Percentiles rank a stretch among this genome's conserved stretches.
These are phyloP conservation scores for Trididemnum miniatum DNA, from an alignment of 23 tunicate species.

Conservation along the genomic window DNA sequence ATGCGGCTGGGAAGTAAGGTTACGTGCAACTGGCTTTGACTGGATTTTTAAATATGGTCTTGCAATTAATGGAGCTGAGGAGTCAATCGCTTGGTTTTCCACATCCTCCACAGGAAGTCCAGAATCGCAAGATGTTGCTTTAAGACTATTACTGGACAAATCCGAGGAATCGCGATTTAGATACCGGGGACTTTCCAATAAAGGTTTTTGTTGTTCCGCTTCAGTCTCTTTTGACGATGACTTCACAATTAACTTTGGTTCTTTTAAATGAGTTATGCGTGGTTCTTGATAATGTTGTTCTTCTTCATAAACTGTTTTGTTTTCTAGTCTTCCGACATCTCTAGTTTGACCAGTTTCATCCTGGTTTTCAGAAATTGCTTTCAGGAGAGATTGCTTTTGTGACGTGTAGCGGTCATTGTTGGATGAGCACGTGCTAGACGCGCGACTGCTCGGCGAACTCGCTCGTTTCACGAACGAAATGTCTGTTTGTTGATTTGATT, in stretches of 20 bases:
- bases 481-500: too few relatives aligned
- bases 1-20: too few relatives aligned
- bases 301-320: too few relatives aligned
- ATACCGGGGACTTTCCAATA: neutral
- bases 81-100: constrained; percentile 21
- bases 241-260: neutral
- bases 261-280: neutral
- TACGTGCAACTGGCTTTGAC: too few relatives aligned
- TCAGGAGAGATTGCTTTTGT: neutral
- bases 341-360: neutral
- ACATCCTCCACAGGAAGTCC: constrained; percentile 82
- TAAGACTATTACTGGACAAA: constrained; percentile 48
- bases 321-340: neutral
- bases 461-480: constrained; percentile 3
- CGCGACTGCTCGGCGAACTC: constrained; percentile 64
- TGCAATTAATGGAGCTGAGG: neutral
- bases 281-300: constrained; percentile 29
- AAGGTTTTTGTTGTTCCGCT: neutral
- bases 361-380: neutral
- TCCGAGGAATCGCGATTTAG: constrained; percentile 46
- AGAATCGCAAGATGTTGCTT: constrained; percentile 91
- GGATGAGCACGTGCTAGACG: constrained; percentile 58
- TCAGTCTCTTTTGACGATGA: neutral
- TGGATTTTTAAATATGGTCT: neutral
- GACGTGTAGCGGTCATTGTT: constrained; percentile 23